phyloP scores from a whole-genome alignment of 1,140 invertebrate species.

The Apis cerana region DNA sequence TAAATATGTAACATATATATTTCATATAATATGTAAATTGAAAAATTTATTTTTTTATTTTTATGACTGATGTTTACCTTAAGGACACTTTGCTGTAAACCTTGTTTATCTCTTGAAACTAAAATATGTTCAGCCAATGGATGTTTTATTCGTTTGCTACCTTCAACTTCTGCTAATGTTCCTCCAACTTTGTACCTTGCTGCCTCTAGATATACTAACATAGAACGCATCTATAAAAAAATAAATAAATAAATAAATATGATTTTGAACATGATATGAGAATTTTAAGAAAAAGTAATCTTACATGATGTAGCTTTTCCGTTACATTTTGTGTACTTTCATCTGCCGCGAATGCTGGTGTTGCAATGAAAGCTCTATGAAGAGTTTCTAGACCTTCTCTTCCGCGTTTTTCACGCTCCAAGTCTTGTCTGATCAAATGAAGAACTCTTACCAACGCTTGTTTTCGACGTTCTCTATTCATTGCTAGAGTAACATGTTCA shows the following conservation, averaged over 20 bases:
- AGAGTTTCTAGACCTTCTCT: constrained; percentile 94
- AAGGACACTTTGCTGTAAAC: constrained; percentile 91
- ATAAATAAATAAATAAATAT: background rate
- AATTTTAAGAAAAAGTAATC: constrained; percentile 56
- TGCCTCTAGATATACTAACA: constrained; percentile 95
- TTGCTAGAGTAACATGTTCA: constrained; percentile 94
- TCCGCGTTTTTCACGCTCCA: constrained; percentile 92
- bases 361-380: constrained; percentile 93
- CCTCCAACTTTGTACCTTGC: constrained; percentile 93
- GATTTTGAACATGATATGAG: background rate
- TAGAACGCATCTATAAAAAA: constrained; percentile 91
- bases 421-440: constrained; percentile 91
- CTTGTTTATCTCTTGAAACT: constrained; percentile 93
- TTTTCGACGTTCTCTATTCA: constrained; percentile 94
- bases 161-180: constrained; percentile 90
- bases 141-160: constrained; percentile 87
- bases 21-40: too few species aligned
- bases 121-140: constrained; percentile 93
- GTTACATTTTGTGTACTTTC: constrained; percentile 95
- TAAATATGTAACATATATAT: too few species aligned
- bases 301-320: constrained; percentile 95
- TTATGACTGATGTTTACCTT: constrained; percentile 82
- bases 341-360: constrained; percentile 93
- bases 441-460: constrained; percentile 90
- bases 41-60: too few species aligned